These are phyloP conservation scores for Hypsopygia costalis DNA, from an alignment of 2,888 invertebrate genomes.

Conservation along the genomic window DNA sequence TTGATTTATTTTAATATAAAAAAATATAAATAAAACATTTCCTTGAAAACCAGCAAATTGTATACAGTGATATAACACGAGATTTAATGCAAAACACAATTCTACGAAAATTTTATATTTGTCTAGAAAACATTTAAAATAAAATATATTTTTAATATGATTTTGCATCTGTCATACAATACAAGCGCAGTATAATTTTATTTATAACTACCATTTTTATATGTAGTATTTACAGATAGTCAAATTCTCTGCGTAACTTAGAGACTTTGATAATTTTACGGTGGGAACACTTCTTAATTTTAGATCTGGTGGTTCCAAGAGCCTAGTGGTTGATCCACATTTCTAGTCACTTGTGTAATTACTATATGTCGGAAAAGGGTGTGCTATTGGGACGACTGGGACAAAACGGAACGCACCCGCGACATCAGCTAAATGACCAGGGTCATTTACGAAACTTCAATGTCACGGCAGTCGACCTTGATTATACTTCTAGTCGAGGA, in stretches of 20 bases:
- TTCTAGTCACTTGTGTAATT: neutral
- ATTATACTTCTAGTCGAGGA: too few species aligned
- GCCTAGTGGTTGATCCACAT: slow-evolving; percentile 39
- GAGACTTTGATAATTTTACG: slow-evolving; percentile 69
- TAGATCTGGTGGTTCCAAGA: slow-evolving; percentile 68
- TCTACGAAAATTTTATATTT: slow-evolving; percentile 5
- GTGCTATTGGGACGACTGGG: too few species aligned
- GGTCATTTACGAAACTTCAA: too few species aligned
- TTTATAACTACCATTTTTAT: slow-evolving; percentile 36
- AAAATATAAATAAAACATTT: slow-evolving; percentile 45
- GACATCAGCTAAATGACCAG: too few species aligned
- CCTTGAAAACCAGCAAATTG: slow-evolving; percentile 28
- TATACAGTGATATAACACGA: slow-evolving; percentile 21
- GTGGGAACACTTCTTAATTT: slow-evolving; percentile 71
- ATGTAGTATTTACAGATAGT: slow-evolving; percentile 51
- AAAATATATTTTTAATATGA: slow-evolving; percentile 8
- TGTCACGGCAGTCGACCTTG: too few species aligned
- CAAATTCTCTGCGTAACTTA: slow-evolving; percentile 50
- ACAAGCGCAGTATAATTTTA: slow-evolving; percentile 9
- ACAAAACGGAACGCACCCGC: too few species aligned
- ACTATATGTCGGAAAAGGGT: too few species aligned
- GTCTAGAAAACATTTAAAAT: slow-evolving; percentile 8
- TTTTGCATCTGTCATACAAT: slow-evolving; percentile 10
- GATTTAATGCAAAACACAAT: slow-evolving; percentile 8
- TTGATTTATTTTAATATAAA: slow-evolving; percentile 52